Base-by-base conservation (phyloP, 2,888 invertebrate genomes). In the Blastobasis adustella region DNA sequence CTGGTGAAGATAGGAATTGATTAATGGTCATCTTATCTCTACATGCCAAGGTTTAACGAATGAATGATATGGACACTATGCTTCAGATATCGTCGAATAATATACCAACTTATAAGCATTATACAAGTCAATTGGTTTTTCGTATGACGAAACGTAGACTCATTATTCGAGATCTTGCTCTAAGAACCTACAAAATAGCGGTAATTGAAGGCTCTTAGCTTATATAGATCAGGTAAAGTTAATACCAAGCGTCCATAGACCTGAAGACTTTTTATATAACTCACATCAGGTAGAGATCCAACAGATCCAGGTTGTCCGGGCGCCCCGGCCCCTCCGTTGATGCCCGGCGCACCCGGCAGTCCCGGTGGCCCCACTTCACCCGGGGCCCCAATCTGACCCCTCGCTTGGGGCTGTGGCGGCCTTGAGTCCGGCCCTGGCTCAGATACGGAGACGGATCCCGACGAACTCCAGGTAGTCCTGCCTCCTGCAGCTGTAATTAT, bases 281-380 rank as follows among this genome's bases (percentile, higher is more conserved):
- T 45, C 23, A 91, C 91, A 78, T 94, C 94, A 43, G 94, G 94
- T 60, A 91, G 87, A 0, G 91, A 90, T 46, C 96, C 96, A 9
- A 93, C 91, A 4, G 91, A 89, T 9, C 96, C 96, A 0, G 92
- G 92, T 9, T 67, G 71, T 0, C 94, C 94, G 0, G 93, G 93
- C 43, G 91, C 90, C 0, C 94, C 94, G 0, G 92, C 90, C 0
- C 74, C 68, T 5, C 94, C 94, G 10, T 90, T 91, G 9, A 78
- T 69, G 1, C 94, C 94, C 0, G 91, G 90, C 6, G 79, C 69
- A 0, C 94, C 94, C 0, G 90, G 85, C 0, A 88, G 85, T 5
- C 94, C 94, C 0, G 88, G 84, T 9, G 83, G 78, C 6, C 93
- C 93, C 5, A 82, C 82, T 42, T 90, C 90, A 2, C 92, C 92